phyloP scores from a whole-genome alignment of 2,888 invertebrate species.

The Scelioninae gen. 1 region DNA sequence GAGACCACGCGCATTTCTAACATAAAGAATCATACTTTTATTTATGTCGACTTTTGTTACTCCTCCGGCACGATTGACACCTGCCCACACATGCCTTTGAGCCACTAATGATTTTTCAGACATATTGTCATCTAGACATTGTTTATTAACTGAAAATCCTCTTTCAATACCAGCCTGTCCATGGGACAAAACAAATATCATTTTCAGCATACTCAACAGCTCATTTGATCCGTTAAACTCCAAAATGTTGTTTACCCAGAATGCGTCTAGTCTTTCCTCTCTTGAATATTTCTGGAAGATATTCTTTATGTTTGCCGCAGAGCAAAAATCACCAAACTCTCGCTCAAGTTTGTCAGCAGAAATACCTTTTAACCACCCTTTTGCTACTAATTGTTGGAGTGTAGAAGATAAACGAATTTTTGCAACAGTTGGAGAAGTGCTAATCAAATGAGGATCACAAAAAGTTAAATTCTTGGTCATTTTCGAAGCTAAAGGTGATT shows the following conservation, averaged over 20 bases:
- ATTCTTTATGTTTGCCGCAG: constrained; percentile 11
- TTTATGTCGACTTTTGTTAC: not conserved
- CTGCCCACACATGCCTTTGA: constrained; percentile 1
- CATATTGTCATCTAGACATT: constrained; percentile 1
- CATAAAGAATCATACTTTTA: constrained; percentile 8
- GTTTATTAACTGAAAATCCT: constrained; percentile 12
- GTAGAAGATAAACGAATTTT: constrained; percentile 1
- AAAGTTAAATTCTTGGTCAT: constrained; percentile 7
- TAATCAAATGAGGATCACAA: constrained; percentile 36
- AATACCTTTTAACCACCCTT: constrained; percentile 23
- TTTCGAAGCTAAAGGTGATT: constrained; percentile 27
- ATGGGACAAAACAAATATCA: constrained; percentile 28
- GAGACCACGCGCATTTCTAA: not conserved
- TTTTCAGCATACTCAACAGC: constrained; percentile 13
- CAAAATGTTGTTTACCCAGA: constrained; percentile 22
- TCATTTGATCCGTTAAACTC: constrained; percentile 10
- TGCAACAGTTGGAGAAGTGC: constrained; percentile 6
- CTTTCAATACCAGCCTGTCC: constrained; percentile 10
- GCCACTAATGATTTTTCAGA: constrained; percentile 1
- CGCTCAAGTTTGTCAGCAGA: constrained; percentile 10
- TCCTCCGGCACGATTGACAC: not conserved
- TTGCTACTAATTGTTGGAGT: constrained; percentile 11
- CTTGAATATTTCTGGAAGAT: constrained; percentile 21
- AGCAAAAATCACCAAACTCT: constrained; percentile 21
- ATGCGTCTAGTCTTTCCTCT: constrained; percentile 33